Percentiles rank a stretch among this genome's conserved stretches.
Conservation (phyloP, 1,140 invertebrate species). For the Bombus fervidus region DNA sequence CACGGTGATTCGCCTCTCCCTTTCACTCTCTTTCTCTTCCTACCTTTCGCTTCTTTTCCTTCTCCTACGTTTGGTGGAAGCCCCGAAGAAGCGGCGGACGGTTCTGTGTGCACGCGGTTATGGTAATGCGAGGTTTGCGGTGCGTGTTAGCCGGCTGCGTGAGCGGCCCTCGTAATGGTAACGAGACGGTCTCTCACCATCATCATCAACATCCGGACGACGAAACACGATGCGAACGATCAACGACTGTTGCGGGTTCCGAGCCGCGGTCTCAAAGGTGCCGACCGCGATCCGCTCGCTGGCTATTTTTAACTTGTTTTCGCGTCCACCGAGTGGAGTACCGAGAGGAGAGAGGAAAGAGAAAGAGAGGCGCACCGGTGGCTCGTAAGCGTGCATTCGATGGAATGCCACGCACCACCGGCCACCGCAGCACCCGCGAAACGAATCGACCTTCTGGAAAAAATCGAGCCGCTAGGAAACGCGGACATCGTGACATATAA, state of each 20-base stretch:
- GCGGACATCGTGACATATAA: not conserved
- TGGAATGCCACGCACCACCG: slow-evolving; percentile 69
- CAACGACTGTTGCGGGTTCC: slow-evolving; percentile 63
- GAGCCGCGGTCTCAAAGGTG: slow-evolving; percentile 66
- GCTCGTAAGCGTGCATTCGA: slow-evolving; percentile 53
- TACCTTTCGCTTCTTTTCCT: not conserved
- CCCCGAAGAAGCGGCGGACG: slow-evolving; percentile 41
- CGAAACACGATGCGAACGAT: slow-evolving; percentile 70
- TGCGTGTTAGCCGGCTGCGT: slow-evolving; percentile 68
- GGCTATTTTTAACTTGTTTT: slow-evolving; percentile 72
- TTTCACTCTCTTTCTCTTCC: not conserved
- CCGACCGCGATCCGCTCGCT: slow-evolving; percentile 59
- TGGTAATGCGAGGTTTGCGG: slow-evolving; percentile 68
- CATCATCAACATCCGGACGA: slow-evolving; percentile 74
- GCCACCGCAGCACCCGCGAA: slow-evolving; percentile 54
- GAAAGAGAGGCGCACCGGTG: not conserved
- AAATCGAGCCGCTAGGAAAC: not conserved
- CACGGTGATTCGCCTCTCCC: slow-evolving; percentile 18
- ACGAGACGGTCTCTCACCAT: slow-evolving; percentile 73
- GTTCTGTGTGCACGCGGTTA: slow-evolving; percentile 62
- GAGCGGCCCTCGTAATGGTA: slow-evolving; percentile 70
- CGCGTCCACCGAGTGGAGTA: slow-evolving; percentile 45
- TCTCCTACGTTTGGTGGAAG: not conserved
- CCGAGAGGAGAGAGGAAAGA: not conserved
- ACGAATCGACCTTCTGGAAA: slow-evolving; percentile 44